Evolutionary conservation across 2,888 invertebrate species (phyloP), one percentile per base, ranked within the genome.

Genomic region (Calameuta idolon): DNA sequence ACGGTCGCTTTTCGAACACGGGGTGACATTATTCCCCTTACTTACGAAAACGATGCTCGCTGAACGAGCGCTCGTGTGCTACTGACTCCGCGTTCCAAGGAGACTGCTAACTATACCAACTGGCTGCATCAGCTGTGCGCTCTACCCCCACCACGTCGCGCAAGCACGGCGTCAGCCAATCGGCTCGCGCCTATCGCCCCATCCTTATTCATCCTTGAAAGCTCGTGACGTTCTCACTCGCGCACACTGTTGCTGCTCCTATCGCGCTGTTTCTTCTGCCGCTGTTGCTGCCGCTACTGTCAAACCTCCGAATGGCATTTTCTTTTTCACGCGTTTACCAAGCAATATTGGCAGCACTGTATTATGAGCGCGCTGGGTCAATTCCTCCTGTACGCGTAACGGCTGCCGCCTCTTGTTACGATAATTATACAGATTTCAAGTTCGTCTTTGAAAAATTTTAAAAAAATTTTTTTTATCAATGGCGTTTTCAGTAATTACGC

Each of bases 91-190:
- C 82, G 83, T 77, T 76, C 80, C 86, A 79, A 84, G 33, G 88
- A 82, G 86, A 89, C 89, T 90, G 91, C 92, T 93, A 93, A 93
- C 93, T 94, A 94, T 94, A 94, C 93, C 93, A 55, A 92, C 86
- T 91, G 83, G 81, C 84, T 89, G 92, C 92, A 93, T 93, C 94
- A 94, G 94, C 94, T 94, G 94, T 93, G 93, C 92, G 89, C 90
- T 91, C 87, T 88, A 90, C 90, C 90, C 90, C 88, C 91, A 90
- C 92, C 90, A 89, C 87, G 85, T 85, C 88, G 90, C 87, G 87
- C 87, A 34, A 74, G 74, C 34, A 35, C 74, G 11, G 12, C 74
- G 15, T 4, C 81, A 75, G 69, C 79, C 75, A 40, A 37, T 74
- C 77, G 77, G 77, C 75, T 34, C 76, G 68, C 76, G 74, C 76